A percentile compares a stretch with the other conserved stretches of the same genome.
These are phyloP conservation scores for Littorina saxatilis DNA, from an alignment of 1,140 invertebrate genomes.

Conservation along the genomic window DNA sequence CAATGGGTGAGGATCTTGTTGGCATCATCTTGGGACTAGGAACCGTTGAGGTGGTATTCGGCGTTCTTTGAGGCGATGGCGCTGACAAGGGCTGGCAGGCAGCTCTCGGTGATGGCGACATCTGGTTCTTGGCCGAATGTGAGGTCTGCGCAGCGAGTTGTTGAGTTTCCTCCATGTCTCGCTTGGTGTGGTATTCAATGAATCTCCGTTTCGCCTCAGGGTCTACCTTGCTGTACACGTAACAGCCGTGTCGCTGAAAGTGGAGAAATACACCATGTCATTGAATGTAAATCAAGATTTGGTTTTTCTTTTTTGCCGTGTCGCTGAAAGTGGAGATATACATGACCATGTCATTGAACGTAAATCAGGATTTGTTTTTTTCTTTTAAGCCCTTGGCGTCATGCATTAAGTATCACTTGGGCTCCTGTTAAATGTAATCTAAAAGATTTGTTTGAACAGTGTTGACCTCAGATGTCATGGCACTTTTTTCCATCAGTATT, in stretches of 20 bases:
- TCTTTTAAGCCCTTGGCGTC: neutral
- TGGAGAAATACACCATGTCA: constrained; percentile 17
- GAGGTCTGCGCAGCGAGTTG: neutral
- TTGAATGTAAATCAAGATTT: constrained; percentile 3
- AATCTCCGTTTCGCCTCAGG: constrained; percentile 53
- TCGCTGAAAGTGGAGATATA: too few species aligned
- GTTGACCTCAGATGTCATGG: too few species aligned
- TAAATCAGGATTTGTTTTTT: constrained; percentile 8
- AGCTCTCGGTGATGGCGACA: too few species aligned
- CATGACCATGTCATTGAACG: neutral
- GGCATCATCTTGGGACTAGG: constrained; percentile 10
- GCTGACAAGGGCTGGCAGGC: too few species aligned
- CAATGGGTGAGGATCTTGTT: neutral
- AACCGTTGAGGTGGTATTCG: neutral
- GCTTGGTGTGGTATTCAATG: constrained; percentile 47
- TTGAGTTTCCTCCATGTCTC: constrained; percentile 24
- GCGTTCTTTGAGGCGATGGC: neutral
- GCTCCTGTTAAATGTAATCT: too few species aligned
- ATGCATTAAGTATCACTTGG: too few species aligned
- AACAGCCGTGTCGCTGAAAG: constrained; percentile 67
- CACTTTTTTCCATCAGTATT: too few species aligned
- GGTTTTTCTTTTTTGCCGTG: too few species aligned
- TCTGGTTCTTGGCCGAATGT: neutral
- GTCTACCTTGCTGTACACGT: constrained; percentile 66
- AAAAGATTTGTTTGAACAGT: too few species aligned